Conservation (phyloP, 2,797 vertebrate genomes). For the Bradypodion pumilum region DNA sequence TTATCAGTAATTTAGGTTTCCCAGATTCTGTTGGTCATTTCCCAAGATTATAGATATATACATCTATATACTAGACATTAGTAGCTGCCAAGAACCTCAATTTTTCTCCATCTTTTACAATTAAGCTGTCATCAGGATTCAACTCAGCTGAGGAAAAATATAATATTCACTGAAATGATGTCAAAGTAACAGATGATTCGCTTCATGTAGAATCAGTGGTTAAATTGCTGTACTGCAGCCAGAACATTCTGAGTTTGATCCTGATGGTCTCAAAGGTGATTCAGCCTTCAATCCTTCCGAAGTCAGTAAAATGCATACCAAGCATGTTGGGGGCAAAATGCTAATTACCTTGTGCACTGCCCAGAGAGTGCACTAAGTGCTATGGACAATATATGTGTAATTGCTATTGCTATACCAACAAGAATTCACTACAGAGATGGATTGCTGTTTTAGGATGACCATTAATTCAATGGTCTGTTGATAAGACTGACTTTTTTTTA, state of each 20-base stretch:
- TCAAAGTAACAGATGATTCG: slow-evolving; percentile 20
- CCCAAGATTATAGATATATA: slow-evolving; percentile 7
- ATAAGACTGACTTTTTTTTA: neutral
- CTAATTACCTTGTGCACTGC: too few species aligned
- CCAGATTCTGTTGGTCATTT: slow-evolving; percentile 23
- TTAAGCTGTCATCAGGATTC: slow-evolving; percentile 18
- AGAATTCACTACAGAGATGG: slow-evolving; percentile 5
- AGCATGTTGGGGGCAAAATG: too few species aligned
- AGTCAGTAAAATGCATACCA: too few species aligned
- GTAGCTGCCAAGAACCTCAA: neutral
- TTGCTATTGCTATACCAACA: too few species aligned
- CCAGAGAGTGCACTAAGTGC: too few species aligned
- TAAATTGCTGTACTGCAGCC: too few species aligned
- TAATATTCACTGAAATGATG: slow-evolving; percentile 3
- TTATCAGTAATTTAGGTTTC: slow-evolving; percentile 25
- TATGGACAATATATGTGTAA: too few species aligned
- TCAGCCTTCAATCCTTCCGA: too few species aligned
- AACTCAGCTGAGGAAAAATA: slow-evolving; percentile 8
- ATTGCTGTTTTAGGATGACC: slow-evolving; percentile 15
- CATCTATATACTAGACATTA: neutral
- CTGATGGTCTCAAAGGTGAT: too few species aligned
- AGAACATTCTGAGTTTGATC: too few species aligned
- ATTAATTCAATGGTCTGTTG: neutral
- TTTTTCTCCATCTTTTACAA: slow-evolving; percentile 17
- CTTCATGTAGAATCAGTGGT: too few species aligned